Evolutionary conservation across 2,888 invertebrate genomes (phyloP).

Genomic region (Calameuta pallipes): DNA sequence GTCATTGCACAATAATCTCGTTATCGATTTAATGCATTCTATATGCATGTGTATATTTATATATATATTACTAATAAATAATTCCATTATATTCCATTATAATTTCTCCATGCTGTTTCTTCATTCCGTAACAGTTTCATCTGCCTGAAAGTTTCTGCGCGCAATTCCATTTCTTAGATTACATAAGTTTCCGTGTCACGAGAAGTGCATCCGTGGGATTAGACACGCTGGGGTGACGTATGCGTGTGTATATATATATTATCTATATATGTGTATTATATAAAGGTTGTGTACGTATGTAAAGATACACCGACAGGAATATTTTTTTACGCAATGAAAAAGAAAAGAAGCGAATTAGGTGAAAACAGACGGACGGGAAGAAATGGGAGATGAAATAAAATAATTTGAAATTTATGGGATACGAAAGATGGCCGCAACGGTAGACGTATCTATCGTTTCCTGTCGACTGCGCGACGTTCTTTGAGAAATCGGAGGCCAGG

Average conservation of each 20-base stretch:
- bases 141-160: not conserved
- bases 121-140: not conserved
- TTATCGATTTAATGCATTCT: not conserved
- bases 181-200: not conserved
- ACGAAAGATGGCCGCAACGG: not conserved
- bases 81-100: not conserved
- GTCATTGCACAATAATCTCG: not conserved
- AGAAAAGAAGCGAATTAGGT: not conserved
- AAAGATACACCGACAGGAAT: no score
- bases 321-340: not conserved
- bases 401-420: not conserved
- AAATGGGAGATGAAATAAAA: not conserved
- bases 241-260: no score
- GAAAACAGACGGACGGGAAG: not conserved
- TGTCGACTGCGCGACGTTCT: not conserved
- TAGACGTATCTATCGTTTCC: not conserved
- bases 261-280: no score
- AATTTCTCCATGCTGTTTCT: not conserved
- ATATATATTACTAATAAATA: not conserved
- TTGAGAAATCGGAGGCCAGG: conserved; percentile 3
- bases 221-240: not conserved
- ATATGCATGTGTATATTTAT: not conserved
- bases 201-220: not conserved
- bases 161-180: conserved; percentile 4
- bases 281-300: no score